phyloP scores from a whole-genome alignment of 2,888 invertebrate species.

The Drosophila infuscata region DNA sequence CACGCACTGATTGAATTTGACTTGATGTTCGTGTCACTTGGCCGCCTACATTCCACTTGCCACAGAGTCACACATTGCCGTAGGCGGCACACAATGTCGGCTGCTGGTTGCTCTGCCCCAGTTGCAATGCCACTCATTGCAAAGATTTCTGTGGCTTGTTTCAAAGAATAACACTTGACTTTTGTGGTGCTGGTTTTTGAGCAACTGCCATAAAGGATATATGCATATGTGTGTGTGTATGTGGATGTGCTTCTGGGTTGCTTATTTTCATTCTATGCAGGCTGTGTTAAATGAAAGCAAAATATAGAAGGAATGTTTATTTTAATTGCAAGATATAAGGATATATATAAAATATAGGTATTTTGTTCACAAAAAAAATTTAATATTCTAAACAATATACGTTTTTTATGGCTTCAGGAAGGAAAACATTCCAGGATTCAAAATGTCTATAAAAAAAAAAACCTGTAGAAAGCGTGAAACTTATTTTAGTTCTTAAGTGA shows the following conservation, averaged over 20 bases:
- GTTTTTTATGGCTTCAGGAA: not conserved
- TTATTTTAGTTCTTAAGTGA: too few species aligned
- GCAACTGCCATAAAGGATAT: not conserved
- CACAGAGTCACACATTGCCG: conserved; percentile 19
- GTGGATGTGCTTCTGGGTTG: not conserved
- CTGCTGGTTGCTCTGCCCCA: conserved; percentile 28
- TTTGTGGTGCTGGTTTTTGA: conserved; percentile 54
- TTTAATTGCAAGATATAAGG: not conserved
- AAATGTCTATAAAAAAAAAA: too few species aligned
- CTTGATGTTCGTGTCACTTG: conserved; percentile 46
- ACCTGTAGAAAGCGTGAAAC: too few species aligned
- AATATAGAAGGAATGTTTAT: not conserved
- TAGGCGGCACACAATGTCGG: not conserved
- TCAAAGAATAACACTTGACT: conserved; percentile 44
- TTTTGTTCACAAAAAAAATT: not conserved
- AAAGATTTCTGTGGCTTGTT: conserved; percentile 2
- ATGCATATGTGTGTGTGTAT: not conserved
- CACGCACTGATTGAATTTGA: conserved; percentile 74
- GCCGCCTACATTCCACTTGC: conserved; percentile 7
- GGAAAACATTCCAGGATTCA: not conserved
- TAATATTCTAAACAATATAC: not conserved
- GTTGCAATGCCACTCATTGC: not conserved
- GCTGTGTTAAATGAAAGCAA: not conserved
- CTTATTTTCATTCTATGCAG: not conserved
- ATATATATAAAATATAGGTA: not conserved